A percentile compares a stretch with the other conserved stretches of the same genome.
These are phyloP conservation scores for Dendrolimus pini DNA, from an alignment of 2,888 invertebrate species.

Conservation along the genomic window DNA sequence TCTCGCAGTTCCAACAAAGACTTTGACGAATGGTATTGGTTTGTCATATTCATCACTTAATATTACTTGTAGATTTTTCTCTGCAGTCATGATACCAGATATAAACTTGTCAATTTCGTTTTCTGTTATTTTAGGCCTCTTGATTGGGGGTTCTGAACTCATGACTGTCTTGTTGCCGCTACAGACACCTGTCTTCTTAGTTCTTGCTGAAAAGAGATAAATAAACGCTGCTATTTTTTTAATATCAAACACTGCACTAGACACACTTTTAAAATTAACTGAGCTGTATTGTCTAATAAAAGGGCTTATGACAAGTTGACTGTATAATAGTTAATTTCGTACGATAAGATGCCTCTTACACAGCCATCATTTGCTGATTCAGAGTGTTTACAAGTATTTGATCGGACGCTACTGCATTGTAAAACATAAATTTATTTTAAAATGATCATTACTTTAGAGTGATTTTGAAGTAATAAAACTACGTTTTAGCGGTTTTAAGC, in stretches of 20 bases:
- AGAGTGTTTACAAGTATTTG: too few species aligned
- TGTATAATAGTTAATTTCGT: too few species aligned
- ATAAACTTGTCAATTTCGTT: conserved; percentile 31
- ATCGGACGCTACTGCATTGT: too few species aligned
- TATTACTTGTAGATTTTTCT: conserved; percentile 61
- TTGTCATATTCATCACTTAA: conserved; percentile 71
- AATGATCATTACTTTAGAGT: too few species aligned
- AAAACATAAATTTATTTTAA: too few species aligned
- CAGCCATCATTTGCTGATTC: too few species aligned
- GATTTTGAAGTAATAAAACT: too few species aligned
- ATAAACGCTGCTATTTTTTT: conserved; percentile 51
- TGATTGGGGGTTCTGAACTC: conserved; percentile 34
- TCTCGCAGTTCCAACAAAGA: conserved; percentile 78
- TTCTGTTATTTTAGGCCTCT: conserved; percentile 32
- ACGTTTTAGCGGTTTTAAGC: too few species aligned
- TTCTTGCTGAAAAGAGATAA: conserved; percentile 53
- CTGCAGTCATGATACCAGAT: conserved; percentile 26
- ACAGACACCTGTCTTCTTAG: conserved; percentile 10
- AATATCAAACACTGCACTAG: conserved; percentile 30
- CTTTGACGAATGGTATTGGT: conserved; percentile 68
- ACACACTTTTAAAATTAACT: conserved; percentile 9
- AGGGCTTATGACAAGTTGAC: too few species aligned
- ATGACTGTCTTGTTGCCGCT: conserved; percentile 9
- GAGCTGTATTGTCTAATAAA: neutral
- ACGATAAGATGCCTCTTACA: too few species aligned